A percentile compares a stretch with the other conserved stretches of the same genome.
Conservation (phyloP, 2,888 invertebrate genomes). For the Troides aeacus region DNA sequence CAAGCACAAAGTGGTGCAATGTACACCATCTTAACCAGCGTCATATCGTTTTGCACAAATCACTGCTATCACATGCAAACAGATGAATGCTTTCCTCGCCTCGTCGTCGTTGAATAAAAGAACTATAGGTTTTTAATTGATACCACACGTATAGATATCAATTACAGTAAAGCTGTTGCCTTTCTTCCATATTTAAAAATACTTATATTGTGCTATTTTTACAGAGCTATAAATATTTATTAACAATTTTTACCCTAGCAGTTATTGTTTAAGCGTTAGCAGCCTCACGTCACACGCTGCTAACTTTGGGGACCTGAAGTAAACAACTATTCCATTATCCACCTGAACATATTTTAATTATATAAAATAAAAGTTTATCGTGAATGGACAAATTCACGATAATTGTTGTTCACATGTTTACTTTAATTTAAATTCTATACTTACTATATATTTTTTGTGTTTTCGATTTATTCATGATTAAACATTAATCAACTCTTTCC, state of each 20-base stretch:
- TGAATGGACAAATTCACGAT: neutral
- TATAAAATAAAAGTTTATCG: neutral
- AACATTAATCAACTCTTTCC: neutral
- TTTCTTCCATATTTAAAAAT: neutral
- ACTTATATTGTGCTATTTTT: neutral
- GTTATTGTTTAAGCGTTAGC: slow-evolving; percentile 7
- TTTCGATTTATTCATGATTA: neutral
- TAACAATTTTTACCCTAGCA: slow-evolving; percentile 10
- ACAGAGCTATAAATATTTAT: neutral
- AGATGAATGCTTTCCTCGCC: no score
- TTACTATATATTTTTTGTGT: neutral
- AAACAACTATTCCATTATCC: slow-evolving; percentile 57
- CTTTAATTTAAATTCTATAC: neutral
- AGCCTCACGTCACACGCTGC: neutral
- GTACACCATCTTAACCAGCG: no score
- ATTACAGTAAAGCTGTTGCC: no score
- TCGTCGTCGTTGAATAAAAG: no score
- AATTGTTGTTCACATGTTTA: neutral
- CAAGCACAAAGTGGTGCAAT: no score
- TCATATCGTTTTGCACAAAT: no score
- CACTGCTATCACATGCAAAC: no score
- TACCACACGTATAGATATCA: no score
- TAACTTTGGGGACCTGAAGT: slow-evolving; percentile 52
- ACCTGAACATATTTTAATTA: slow-evolving; percentile 35
- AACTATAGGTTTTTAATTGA: no score